Conservation (phyloP, 2,888 invertebrate genomes). For the Oithona nana region DNA sequence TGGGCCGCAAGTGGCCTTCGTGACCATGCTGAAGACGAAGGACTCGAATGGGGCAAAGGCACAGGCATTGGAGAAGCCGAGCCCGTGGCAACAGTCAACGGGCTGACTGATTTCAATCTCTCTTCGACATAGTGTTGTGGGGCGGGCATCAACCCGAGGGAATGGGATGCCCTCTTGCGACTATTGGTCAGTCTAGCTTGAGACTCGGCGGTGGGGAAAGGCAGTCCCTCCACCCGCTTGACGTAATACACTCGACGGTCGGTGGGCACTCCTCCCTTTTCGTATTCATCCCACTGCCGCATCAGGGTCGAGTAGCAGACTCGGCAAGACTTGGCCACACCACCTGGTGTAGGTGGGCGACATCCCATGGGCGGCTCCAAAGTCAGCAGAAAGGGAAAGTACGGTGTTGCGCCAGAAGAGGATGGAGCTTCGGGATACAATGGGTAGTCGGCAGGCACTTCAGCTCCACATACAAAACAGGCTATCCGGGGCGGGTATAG, state of each 20-base stretch:
- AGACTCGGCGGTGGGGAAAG: constrained; percentile 74
- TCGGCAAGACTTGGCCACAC: constrained; percentile 50
- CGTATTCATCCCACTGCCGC: constrained; percentile 81
- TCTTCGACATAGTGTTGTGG: not conserved
- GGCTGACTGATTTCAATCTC: not conserved
- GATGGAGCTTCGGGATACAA: not conserved
- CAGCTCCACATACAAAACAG: constrained; percentile 16
- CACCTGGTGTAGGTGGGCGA: constrained; percentile 27
- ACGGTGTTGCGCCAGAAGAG: constrained; percentile 34
- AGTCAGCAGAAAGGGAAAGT: constrained; percentile 75
- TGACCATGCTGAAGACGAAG: not conserved
- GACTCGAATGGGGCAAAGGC: not conserved
- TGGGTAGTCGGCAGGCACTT: constrained; percentile 15
- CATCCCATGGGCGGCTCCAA: constrained; percentile 65
- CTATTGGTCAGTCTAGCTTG: constrained; percentile 32
- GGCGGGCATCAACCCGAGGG: not conserved
- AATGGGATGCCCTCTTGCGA: not conserved
- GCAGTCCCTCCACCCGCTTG: constrained; percentile 73
- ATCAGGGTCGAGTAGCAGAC: constrained; percentile 66
- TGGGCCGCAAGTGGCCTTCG: not conserved
- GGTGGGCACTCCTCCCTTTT: constrained; percentile 57
- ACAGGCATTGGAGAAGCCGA: not conserved
- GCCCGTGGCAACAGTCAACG: not conserved
- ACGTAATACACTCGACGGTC: constrained; percentile 70
- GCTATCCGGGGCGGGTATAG: constrained; percentile 13